Evolutionary conservation across 64 coral and sea anemone genomes (phyloP), one percentile per base, ranked within the genome.

Genomic region (Montipora efflorescens): DNA sequence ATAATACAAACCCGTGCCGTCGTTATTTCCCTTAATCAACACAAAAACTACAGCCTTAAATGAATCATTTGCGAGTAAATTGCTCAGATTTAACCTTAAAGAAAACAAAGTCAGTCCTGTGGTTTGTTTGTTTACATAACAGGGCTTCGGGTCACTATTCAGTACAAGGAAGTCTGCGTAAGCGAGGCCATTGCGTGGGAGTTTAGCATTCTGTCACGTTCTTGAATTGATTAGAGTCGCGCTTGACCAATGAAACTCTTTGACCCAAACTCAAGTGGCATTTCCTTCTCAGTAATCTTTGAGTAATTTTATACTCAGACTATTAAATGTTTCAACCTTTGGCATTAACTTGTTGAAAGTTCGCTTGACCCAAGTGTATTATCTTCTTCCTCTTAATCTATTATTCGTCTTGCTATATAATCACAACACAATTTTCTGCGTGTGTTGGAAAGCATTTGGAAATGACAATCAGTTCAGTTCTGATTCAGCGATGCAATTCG

Each of bases 241-340:
- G 25, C 21, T 49, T 16, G 7, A 7, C 76, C 16, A 78, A 48
- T 50, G 82, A 86, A 86, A 11, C 82, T 71, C 66, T 86, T 86
- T 72, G 82, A 86, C 82, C 66, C 7, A 84, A 47, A 22, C 16
- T 59, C 19, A 86, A 86, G 82, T 86, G 82, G 82, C 44, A 71
- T 86, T 86, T 86, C 82, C 82, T 72, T 86, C 82, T 86, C 66
- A 19, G 44, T 67, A 46, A 71, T 12, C 62, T 71, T 64, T 48
- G 45, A 16, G 82, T 86, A 86, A 86, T 72, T 67, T 50, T 86
- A 71, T 71, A 86, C 25, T 67, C 46, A 84, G 81, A 67, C 47
- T 47, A 70, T 86, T 78, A 78, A 78, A 78, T 86, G 82, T 86
- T 86, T 71, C 66, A 86, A 86, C 82, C 82, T 86, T 86, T 86